phyloP scores from a whole-genome alignment of 2,113 vertebrate species.

The Upupa epops region DNA sequence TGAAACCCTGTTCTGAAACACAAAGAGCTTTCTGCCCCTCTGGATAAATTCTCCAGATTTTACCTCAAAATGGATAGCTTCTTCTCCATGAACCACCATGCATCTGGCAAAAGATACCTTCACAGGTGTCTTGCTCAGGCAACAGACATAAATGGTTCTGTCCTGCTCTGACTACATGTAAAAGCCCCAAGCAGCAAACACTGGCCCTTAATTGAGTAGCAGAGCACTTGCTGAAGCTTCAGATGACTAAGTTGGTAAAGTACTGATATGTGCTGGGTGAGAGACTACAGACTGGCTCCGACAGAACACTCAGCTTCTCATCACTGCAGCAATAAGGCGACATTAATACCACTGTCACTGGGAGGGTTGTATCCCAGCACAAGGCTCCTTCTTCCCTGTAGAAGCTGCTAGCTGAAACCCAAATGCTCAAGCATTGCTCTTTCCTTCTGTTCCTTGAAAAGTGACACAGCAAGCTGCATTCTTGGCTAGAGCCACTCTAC shows the following conservation, averaged over 20 bases:
- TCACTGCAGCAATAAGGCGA: not conserved
- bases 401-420: too few relatives aligned
- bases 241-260: not conserved
- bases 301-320: not conserved
- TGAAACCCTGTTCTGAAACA: not conserved
- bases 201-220: not conserved
- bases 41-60: not conserved
- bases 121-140: not conserved
- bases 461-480: not conserved
- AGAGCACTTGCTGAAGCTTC: not conserved
- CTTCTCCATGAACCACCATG: not conserved
- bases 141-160: not conserved
- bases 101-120: not conserved
- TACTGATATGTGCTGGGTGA: not conserved
- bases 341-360: rapidly evolving
- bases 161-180: not conserved
- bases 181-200: not conserved
- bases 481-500: rapidly evolving
- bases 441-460: not conserved
- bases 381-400: not conserved
- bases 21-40: not conserved
- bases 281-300: not conserved
- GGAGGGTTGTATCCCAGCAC: too few relatives aligned
- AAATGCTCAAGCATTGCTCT: not conserved
- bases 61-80: not conserved